phyloP scores from a whole-genome alignment of 2,797 vertebrate genomes.

The Ceryle rudis region DNA sequence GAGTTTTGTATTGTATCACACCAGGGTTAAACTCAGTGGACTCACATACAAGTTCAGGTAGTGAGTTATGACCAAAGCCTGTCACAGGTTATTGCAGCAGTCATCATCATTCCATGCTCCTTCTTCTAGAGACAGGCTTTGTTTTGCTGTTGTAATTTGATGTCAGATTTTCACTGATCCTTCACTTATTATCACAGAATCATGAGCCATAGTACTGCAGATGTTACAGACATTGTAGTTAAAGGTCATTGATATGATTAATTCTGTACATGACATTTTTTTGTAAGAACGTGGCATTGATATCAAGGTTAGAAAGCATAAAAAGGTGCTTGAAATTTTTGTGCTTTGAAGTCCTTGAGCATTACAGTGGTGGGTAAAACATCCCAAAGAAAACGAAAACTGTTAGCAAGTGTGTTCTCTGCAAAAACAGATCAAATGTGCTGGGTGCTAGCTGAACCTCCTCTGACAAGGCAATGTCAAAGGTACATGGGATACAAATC shows the following conservation, averaged over 20 bases:
- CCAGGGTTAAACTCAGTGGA: neutral
- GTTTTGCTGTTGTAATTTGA: neutral
- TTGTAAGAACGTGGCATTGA: neutral
- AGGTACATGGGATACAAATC: neutral
- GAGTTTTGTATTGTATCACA: neutral
- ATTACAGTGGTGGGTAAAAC: neutral
- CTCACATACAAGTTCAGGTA: fast-evolving
- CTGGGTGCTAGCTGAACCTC: neutral
- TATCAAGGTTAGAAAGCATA: neutral
- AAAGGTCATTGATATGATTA: neutral
- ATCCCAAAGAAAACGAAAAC: neutral
- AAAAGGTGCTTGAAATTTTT: neutral
- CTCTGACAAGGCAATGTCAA: neutral
- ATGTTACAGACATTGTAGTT: neutral
- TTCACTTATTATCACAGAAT: neutral
- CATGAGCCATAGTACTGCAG: neutral
- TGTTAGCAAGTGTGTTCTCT: neutral
- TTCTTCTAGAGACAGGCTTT: neutral
- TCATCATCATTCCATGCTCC: neutral
- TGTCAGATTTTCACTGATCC: neutral
- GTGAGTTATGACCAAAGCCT: neutral
- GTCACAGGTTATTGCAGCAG: neutral
- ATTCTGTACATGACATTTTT: neutral
- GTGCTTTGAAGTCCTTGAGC: neutral
- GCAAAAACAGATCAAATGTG: neutral